Evolutionary conservation across 1,140 invertebrate genomes (phyloP).

Genomic region (Pectinophora gossypiella): DNA sequence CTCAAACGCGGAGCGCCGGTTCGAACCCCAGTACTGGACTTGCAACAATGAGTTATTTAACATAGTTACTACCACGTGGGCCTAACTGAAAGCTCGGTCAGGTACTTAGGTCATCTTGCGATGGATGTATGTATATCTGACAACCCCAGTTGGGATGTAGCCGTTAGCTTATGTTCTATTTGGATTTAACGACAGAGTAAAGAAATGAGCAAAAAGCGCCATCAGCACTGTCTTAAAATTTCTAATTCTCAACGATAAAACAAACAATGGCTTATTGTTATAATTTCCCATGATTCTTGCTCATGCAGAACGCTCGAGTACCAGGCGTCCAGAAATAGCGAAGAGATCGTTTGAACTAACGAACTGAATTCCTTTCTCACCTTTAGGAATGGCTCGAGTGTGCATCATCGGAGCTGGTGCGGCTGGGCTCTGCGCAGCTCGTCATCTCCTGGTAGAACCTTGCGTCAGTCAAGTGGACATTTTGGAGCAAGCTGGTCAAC

Average conservation of each 20-base stretch:
- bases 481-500: slow-evolving; percentile 82
- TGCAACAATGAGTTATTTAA: no score
- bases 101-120: no score
- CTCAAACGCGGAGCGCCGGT: no score
- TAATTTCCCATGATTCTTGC: not conserved
- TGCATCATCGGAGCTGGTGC: slow-evolving; percentile 88
- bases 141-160: no score
- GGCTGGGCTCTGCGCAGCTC: slow-evolving; percentile 83
- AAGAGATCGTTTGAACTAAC: not conserved
- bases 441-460: slow-evolving; percentile 78
- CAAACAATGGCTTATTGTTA: not conserved
- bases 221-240: no score
- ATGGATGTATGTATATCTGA: no score
- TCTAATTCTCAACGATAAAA: not conserved
- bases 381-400: slow-evolving; percentile 67
- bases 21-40: no score
- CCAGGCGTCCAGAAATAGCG: not conserved
- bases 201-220: no score
- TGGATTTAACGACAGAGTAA: not conserved
- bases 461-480: slow-evolving; percentile 80
- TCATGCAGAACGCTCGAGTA: not conserved
- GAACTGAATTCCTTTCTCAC: not conserved
- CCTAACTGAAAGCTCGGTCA: no score
- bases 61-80: no score
- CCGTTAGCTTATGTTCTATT: not conserved